A percentile compares a stretch with the other conserved stretches of the same genome.
phyloP scores from a whole-genome alignment of 2,113 vertebrate species.

The Rhea americana region DNA sequence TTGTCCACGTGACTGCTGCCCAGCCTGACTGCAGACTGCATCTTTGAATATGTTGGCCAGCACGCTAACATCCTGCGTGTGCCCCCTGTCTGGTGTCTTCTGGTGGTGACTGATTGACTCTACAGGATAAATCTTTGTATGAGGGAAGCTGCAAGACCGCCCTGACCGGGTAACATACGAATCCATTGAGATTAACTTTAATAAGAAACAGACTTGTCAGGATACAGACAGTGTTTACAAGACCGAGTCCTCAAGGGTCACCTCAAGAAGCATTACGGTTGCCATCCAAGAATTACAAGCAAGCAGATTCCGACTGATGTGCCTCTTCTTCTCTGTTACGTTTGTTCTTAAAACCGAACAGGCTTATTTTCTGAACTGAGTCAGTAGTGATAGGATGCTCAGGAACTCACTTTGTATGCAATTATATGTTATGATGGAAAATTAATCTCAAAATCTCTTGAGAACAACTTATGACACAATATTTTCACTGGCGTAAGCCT shows the following conservation, averaged over 20 bases:
- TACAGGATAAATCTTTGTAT: neutral
- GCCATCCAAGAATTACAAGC: neutral
- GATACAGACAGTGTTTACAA: neutral
- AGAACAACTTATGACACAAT: rapidly evolving
- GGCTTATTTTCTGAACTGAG: neutral
- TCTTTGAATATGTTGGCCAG: neutral
- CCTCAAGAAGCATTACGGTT: neutral
- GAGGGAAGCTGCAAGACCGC: too few relatives aligned
- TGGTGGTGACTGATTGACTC: neutral
- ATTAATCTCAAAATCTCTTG: neutral
- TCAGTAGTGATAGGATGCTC: neutral
- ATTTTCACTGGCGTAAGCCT: neutral
- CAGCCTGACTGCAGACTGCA: rapidly evolving
- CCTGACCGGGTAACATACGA: neutral
- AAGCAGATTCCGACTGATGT: neutral
- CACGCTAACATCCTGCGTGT: neutral
- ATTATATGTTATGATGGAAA: neutral
- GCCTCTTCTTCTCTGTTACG: neutral
- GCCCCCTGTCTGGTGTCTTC: neutral
- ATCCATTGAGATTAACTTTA: neutral
- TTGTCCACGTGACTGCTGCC: rapidly evolving
- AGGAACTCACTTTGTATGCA: rapidly evolving
- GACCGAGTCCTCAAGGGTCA: neutral
- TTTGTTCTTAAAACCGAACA: neutral
- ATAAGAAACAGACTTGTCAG: neutral